A percentile compares a stretch with the other conserved stretches of the same genome.
Evolutionary conservation across 2,888 invertebrate genomes (phyloP).

Genomic region (Harpalus rufipes): DNA sequence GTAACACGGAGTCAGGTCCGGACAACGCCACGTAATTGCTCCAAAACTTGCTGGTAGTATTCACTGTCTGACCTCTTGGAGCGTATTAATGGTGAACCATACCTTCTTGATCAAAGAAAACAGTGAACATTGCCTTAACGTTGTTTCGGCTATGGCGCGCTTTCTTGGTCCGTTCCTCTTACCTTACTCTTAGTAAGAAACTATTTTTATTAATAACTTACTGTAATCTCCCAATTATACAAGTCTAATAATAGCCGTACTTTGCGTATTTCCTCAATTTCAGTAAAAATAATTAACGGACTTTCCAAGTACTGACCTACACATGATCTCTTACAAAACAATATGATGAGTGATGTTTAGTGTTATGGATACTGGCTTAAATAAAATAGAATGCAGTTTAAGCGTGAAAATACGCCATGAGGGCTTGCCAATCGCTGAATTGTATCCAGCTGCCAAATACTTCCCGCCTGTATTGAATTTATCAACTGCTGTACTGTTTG

Average conservation of each 20-base stretch:
- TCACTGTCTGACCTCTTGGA: too few species aligned
- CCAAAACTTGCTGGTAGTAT: too few species aligned
- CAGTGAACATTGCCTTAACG: too few species aligned
- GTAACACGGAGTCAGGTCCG: too few species aligned
- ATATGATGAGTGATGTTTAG: background rate
- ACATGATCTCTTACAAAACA: constrained; percentile 5
- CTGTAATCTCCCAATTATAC: constrained; percentile 9
- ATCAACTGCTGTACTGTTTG: background rate
- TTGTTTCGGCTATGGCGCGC: too few species aligned
- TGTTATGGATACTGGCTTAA: constrained; percentile 24
- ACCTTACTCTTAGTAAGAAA: constrained; percentile 6
- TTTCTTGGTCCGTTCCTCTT: too few species aligned
- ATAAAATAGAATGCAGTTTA: constrained; percentile 51
- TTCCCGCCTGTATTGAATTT: constrained; percentile 40
- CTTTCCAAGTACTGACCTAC: constrained; percentile 48
- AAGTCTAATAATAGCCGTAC: background rate
- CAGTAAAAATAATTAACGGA: background rate
- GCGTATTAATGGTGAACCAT: too few species aligned
- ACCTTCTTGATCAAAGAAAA: too few species aligned
- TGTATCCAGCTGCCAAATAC: constrained; percentile 73
- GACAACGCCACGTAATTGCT: too few species aligned
- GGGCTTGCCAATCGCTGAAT: constrained; percentile 32
- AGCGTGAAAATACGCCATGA: constrained; percentile 44
- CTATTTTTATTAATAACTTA: constrained; percentile 32
- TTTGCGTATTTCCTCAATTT: background rate